Percentiles rank a stretch among this genome's conserved stretches.
These are phyloP conservation scores for Sinopyrophorus schimmeli DNA, from an alignment of 2,888 invertebrate genomes.

Conservation along the genomic window DNA sequence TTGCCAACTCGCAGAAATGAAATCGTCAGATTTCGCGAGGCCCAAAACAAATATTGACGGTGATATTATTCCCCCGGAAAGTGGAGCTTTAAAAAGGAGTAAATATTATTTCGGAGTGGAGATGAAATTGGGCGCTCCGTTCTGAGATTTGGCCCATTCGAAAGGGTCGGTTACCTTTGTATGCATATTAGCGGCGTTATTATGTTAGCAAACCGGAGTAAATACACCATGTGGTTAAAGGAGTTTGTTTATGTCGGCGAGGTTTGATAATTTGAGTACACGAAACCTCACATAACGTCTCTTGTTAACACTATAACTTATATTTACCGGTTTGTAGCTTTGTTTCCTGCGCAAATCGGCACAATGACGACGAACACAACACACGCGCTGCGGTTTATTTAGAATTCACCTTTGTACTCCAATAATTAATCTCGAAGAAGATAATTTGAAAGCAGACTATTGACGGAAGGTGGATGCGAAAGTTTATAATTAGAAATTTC, in stretches of 20 bases:
- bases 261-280: slow-evolving; percentile 27
- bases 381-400: slow-evolving; percentile 12
- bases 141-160: slow-evolving; percentile 38
- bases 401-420: slow-evolving; percentile 11
- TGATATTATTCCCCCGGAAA: slow-evolving; percentile 17
- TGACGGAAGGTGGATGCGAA: slow-evolving; percentile 2
- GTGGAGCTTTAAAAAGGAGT: slow-evolving; percentile 15
- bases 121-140: slow-evolving; percentile 36
- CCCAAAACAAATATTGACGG: slow-evolving; percentile 18
- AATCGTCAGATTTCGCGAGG: too few relatives aligned
- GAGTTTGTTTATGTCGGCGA: slow-evolving; percentile 40
- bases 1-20: too few relatives aligned
- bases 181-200: slow-evolving; percentile 41
- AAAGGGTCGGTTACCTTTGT: slow-evolving; percentile 38
- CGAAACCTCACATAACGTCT: slow-evolving; percentile 15
- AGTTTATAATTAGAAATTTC: slow-evolving; percentile 10
- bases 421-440: slow-evolving; percentile 17
- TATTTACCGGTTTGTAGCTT: slow-evolving; percentile 8
- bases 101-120: slow-evolving; percentile 25
- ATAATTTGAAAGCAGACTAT: slow-evolving; percentile 16
- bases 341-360: too few relatives aligned
- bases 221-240: slow-evolving; percentile 39
- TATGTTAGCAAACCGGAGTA: slow-evolving; percentile 40
- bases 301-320: slow-evolving; percentile 11
- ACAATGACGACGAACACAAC: too few relatives aligned